phyloP scores from a whole-genome alignment of 2,797 vertebrate species.

The Cuculus canorus region DNA sequence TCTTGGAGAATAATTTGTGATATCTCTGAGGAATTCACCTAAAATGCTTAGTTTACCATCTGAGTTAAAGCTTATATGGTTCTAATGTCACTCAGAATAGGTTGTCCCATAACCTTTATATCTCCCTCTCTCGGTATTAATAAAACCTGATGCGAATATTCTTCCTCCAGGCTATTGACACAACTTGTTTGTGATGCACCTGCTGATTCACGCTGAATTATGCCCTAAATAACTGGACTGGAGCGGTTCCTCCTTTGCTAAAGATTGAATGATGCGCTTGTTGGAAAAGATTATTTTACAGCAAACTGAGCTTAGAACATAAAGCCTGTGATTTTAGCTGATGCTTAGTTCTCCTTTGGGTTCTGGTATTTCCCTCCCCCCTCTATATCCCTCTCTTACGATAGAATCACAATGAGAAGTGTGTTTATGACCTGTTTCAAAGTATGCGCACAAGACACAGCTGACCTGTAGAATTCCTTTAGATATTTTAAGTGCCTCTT shows the following conservation, averaged over 20 bases:
- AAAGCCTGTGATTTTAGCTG: conserved; percentile 35
- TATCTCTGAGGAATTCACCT: neutral
- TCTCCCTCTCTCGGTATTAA: neutral
- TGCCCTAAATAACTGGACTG: neutral
- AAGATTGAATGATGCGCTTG: conserved; percentile 35
- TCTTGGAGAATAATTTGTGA: neutral
- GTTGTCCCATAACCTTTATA: neutral
- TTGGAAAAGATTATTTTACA: conserved; percentile 44
- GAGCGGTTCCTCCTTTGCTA: conserved; percentile 47
- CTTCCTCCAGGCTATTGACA: neutral
- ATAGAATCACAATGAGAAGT: neutral
- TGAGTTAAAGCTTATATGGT: neutral
- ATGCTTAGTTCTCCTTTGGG: neutral
- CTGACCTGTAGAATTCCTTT: conserved; percentile 7
- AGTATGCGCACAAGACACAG: neutral
- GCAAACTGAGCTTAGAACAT: neutral
- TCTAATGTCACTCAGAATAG: neutral
- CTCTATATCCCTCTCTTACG: neutral
- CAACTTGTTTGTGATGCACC: neutral
- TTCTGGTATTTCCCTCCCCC: neutral
- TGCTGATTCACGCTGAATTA: neutral
- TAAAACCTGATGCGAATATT: neutral
- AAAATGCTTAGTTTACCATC: neutral
- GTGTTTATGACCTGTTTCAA: neutral
- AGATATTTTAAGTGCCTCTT: neutral